A percentile compares a stretch with the other conserved stretches of the same genome.
Evolutionary conservation across 2,888 invertebrate species (phyloP).

Genomic region (Lepidonotus clava): DNA sequence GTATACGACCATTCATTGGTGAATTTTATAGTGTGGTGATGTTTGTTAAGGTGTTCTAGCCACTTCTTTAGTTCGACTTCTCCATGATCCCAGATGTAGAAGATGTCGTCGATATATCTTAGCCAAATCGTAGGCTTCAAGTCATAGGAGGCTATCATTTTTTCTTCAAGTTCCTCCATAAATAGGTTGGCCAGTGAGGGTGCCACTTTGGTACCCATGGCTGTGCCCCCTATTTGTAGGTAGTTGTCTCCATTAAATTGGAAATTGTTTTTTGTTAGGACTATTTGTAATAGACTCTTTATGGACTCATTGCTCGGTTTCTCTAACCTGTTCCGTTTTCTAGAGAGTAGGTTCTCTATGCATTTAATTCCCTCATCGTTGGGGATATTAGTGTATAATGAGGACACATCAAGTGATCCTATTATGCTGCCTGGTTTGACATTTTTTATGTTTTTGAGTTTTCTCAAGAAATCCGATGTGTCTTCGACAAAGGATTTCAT

Average conservation of each 20-base stretch:
- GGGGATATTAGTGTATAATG: conserved; percentile 20
- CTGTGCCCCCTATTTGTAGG: not conserved
- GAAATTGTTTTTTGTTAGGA: not conserved
- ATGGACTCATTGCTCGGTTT: not conserved
- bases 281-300: not conserved
- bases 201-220: conserved; percentile 10
- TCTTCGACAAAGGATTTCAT: not conserved
- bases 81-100: conserved; percentile 4
- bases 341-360: not conserved
- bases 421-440: not conserved
- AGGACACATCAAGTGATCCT: not conserved
- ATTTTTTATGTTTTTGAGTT: not conserved
- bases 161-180: not conserved
- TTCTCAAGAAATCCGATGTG: not conserved
- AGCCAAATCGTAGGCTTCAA: not conserved
- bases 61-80: not conserved
- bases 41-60: not conserved
- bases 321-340: too few species aligned
- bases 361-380: not conserved
- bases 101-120: conserved; percentile 24
- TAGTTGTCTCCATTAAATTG: not conserved
- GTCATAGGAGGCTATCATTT: not conserved
- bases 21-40: not conserved
- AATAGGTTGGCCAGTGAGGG: conserved; percentile 6
- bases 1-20: not conserved